These are phyloP conservation scores for Nymphalis c-album DNA, from an alignment of 2,888 invertebrate genomes.

Conservation along the genomic window DNA sequence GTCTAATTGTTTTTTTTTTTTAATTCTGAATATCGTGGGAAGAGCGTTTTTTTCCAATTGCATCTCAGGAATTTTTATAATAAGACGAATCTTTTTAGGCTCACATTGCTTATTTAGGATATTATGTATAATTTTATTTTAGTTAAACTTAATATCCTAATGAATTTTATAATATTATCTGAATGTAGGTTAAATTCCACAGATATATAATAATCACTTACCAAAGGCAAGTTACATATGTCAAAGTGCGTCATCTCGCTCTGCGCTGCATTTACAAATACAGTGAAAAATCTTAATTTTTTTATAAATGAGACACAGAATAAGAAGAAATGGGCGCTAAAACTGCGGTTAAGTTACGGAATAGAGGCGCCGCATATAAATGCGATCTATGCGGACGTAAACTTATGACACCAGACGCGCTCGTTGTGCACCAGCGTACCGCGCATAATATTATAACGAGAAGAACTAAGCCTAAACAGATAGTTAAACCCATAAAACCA, in stretches of 20 bases:
- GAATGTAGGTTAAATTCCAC: not conserved
- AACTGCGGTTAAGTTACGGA: conserved; percentile 49
- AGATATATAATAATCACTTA: not conserved
- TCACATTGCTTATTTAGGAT: too few relatives aligned
- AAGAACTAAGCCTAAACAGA: conserved; percentile 32
- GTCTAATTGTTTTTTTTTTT: too few relatives aligned
- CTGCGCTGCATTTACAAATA: conserved; percentile 20
- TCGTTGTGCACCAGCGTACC: conserved; percentile 51
- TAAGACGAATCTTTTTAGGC: too few relatives aligned
- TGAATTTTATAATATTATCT: not conserved
- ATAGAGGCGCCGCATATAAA: conserved; percentile 47
- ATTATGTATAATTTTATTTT: too few relatives aligned
- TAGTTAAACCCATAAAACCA: conserved; percentile 29
- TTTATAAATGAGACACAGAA: conserved; percentile 25
- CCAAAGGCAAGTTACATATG: conserved; percentile 19
- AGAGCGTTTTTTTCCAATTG: too few relatives aligned
- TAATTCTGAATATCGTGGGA: too few relatives aligned
- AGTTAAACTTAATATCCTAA: too few relatives aligned
- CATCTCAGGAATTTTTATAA: too few relatives aligned
- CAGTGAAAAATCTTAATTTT: conserved; percentile 16
- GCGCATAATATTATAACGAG: conserved; percentile 43
- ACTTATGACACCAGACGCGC: conserved; percentile 48
- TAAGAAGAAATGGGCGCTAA: conserved; percentile 58
- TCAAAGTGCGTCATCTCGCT: conserved; percentile 44
- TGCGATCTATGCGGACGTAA: conserved; percentile 57